Evolutionary conservation across 2,888 invertebrate species (phyloP).

Genomic region (Mamestra brassicae): DNA sequence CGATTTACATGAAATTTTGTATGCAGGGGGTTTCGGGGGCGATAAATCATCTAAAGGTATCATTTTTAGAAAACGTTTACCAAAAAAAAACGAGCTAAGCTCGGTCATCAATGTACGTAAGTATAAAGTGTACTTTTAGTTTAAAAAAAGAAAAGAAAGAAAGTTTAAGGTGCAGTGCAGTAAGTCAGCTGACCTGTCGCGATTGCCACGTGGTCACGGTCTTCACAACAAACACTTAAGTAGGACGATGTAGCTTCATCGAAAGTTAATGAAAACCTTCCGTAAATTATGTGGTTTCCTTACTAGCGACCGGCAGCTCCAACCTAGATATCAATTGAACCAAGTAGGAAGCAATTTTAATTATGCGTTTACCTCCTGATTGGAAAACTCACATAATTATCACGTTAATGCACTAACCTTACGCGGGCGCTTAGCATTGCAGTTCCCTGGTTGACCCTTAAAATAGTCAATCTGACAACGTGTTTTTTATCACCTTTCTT

Average conservation of each 20-base stretch:
- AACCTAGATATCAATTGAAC: constrained; percentile 41
- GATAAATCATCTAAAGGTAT: too few species aligned
- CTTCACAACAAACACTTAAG: constrained; percentile 5
- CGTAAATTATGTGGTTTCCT: constrained; percentile 13
- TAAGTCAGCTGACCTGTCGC: neutral
- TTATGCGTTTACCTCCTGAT: too few species aligned
- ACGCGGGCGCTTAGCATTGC: neutral
- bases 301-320: constrained; percentile 27
- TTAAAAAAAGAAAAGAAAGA: too few species aligned
- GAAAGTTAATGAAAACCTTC: constrained; percentile 33
- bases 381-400: neutral
- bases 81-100: too few species aligned
- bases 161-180: too few species aligned
- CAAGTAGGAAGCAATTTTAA: constrained; percentile 4
- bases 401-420: neutral
- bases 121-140: too few species aligned
- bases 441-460: neutral
- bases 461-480: too few species aligned
- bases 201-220: neutral
- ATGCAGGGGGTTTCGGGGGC: too few species aligned
- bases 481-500: too few species aligned
- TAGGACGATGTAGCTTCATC: constrained; percentile 11
- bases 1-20: too few species aligned
- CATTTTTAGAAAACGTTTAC: too few species aligned
- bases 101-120: too few species aligned